Evolutionary conservation across 1,140 invertebrate species (phyloP).

Genomic region (Drosophila prosaltans): DNA sequence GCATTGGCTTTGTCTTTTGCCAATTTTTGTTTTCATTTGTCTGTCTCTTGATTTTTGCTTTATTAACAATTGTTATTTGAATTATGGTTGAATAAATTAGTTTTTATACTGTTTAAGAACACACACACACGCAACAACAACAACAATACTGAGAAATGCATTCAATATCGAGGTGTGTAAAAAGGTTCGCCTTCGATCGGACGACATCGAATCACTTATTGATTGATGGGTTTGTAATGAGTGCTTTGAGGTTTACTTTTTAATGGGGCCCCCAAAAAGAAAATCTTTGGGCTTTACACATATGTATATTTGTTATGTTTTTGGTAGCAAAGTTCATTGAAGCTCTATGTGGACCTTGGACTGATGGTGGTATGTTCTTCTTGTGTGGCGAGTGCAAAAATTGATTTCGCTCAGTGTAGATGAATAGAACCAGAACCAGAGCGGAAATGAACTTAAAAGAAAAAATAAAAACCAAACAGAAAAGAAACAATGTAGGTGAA

Average conservation of each 20-base stretch:
- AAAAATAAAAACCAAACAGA: constrained; percentile 1
- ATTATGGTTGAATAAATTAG: constrained; percentile 78
- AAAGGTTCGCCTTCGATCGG: constrained; percentile 39
- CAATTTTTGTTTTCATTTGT: constrained; percentile 65
- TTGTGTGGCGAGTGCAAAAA: constrained; percentile 35
- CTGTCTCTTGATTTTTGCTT: constrained; percentile 43
- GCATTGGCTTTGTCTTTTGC: constrained; percentile 59
- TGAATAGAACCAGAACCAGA: constrained; percentile 23
- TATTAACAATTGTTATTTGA: constrained; percentile 58
- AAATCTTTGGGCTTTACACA: constrained; percentile 28
- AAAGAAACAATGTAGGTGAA: constrained; percentile 71
- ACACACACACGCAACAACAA: not conserved
- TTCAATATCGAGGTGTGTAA: constrained; percentile 32
- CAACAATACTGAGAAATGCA: constrained; percentile 28
- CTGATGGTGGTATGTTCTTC: constrained; percentile 35
- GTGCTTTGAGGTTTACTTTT: constrained; percentile 28
- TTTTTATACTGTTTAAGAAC: constrained; percentile 59
- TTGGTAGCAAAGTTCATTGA: constrained; percentile 62
- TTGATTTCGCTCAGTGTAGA: constrained; percentile 67
- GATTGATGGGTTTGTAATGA: constrained; percentile 75
- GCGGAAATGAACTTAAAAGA: constrained; percentile 58
- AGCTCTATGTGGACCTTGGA: constrained; percentile 60
- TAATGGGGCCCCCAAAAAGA: constrained; percentile 42
- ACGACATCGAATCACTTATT: constrained; percentile 42
- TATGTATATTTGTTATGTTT: not conserved